A percentile compares a stretch with the other conserved stretches of the same genome.
phyloP scores from a whole-genome alignment of 2,888 invertebrate genomes.

The Epirrhoe tristata region DNA sequence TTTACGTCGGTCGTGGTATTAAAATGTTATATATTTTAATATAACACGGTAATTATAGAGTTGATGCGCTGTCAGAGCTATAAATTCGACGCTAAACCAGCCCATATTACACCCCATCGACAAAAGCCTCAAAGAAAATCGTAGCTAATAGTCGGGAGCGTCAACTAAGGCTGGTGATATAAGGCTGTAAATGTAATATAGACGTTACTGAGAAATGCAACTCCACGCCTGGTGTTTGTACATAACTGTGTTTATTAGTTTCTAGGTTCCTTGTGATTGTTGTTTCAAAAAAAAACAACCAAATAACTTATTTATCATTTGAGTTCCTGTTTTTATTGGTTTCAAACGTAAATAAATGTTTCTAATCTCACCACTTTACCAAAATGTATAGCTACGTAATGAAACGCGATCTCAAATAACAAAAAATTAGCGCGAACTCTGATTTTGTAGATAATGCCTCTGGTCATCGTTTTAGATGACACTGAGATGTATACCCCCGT shows the following conservation, averaged over 20 bases:
- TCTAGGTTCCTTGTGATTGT: constrained; percentile 15
- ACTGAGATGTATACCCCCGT: constrained; percentile 3
- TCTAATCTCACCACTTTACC: constrained; percentile 10
- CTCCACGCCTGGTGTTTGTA: constrained; percentile 62
- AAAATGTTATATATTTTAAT: constrained; percentile 8
- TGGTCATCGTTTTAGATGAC: constrained; percentile 29
- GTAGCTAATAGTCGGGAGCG: constrained; percentile 47
- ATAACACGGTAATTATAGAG: constrained; percentile 1
- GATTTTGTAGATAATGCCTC: constrained; percentile 19
- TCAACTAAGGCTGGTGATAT: constrained; percentile 80
- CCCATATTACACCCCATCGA: constrained; percentile 15
- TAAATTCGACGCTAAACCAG: constrained; percentile 7
- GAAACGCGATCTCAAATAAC: constrained; percentile 29
- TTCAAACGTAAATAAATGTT: constrained; percentile 10
- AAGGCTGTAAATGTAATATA: constrained; percentile 60
- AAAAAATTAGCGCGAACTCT: constrained; percentile 12
- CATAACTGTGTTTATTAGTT: constrained; percentile 49
- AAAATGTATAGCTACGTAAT: constrained; percentile 25
- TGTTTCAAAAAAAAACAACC: constrained; percentile 23
- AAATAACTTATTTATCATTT: constrained; percentile 24
- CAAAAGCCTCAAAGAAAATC: constrained; percentile 38
- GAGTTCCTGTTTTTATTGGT: constrained; percentile 25
- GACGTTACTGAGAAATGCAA: constrained; percentile 70
- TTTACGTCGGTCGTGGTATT: neutral
- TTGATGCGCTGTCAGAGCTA: constrained; percentile 10